Conservation (phyloP, 2,113 vertebrate genomes). For the Sinosuthora webbiana region DNA sequence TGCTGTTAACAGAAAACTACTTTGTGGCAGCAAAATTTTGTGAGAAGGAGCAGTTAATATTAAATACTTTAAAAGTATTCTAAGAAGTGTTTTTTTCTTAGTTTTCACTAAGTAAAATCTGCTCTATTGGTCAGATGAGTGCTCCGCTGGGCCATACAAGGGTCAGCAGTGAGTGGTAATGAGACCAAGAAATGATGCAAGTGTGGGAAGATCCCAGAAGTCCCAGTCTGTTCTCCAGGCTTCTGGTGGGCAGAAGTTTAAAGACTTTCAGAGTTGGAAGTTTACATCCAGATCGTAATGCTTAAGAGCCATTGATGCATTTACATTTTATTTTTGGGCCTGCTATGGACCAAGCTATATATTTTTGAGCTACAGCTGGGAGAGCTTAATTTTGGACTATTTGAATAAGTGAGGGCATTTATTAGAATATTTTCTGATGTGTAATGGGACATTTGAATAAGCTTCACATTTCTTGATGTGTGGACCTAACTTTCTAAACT, state of each 20-base stretch:
- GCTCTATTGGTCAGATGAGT: not conserved
- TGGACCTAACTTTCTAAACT: slow-evolving; percentile 19
- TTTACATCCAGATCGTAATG: not conserved
- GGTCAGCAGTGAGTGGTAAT: not conserved
- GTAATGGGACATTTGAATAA: not conserved
- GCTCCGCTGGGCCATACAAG: not conserved
- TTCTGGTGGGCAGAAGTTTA: not conserved
- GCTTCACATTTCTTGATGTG: not conserved
- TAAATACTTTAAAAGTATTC: slow-evolving; percentile 54
- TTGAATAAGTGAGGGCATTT: not conserved
- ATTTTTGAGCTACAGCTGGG: not conserved
- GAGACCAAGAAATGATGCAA: not conserved
- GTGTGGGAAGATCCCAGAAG: not conserved
- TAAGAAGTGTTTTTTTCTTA: not conserved
- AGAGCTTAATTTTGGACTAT: not conserved
- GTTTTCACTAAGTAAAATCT: not conserved
- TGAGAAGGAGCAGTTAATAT: slow-evolving; percentile 36
- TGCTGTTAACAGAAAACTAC: slow-evolving; percentile 44
- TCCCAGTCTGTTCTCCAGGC: not conserved
- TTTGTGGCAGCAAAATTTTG: slow-evolving; percentile 57
- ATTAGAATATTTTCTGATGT: not conserved
- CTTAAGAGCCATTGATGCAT: not conserved
- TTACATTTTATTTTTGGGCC: not conserved
- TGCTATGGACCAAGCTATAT: not conserved
- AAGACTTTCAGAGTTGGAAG: not conserved